Evolutionary conservation across 1,140 invertebrate species (phyloP).

Genomic region (Oreohelix idahoensis): DNA sequence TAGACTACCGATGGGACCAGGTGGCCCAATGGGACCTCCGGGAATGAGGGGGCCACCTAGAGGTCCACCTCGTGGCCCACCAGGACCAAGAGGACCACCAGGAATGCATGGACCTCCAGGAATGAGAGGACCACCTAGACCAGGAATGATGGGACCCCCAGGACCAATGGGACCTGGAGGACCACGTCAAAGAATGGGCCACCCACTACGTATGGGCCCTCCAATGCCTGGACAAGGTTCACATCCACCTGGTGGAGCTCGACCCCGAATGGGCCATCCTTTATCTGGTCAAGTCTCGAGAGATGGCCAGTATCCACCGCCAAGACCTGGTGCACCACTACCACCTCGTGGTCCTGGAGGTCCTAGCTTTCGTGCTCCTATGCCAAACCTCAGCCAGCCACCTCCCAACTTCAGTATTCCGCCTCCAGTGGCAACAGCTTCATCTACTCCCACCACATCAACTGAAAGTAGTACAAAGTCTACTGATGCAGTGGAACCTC

Average conservation of each 20-base stretch:
- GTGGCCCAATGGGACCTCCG: slow-evolving; percentile 35
- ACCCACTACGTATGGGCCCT: slow-evolving; percentile 42
- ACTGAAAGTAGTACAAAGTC: slow-evolving; percentile 4
- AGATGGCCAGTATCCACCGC: slow-evolving; percentile 35
- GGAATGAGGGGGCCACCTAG: slow-evolving; percentile 18
- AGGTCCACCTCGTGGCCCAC: slow-evolving; percentile 26
- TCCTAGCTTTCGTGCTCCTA: slow-evolving; percentile 34
- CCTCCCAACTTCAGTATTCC: slow-evolving; percentile 46
- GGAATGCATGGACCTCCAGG: slow-evolving; percentile 36
- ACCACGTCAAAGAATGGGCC: slow-evolving; percentile 44
- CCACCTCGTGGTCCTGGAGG: slow-evolving; percentile 32
- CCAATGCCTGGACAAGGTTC: slow-evolving; percentile 40
- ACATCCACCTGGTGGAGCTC: slow-evolving; percentile 19
- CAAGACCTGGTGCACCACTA: slow-evolving; percentile 25
- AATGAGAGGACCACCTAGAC: slow-evolving; percentile 33
- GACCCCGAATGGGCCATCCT: slow-evolving; percentile 28
- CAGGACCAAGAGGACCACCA: slow-evolving; percentile 36
- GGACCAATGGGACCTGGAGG: slow-evolving; percentile 42
- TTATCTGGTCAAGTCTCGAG: slow-evolving; percentile 23
- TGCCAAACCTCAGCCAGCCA: slow-evolving; percentile 41
- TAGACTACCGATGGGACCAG: slow-evolving; percentile 39
- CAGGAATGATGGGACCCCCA: slow-evolving; percentile 42
- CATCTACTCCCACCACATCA: background rate
- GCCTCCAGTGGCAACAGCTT: slow-evolving; percentile 6
- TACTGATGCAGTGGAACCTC: slow-evolving; percentile 36